phyloP scores from a whole-genome alignment of 2,797 vertebrate species.

The Lates japonicus region DNA sequence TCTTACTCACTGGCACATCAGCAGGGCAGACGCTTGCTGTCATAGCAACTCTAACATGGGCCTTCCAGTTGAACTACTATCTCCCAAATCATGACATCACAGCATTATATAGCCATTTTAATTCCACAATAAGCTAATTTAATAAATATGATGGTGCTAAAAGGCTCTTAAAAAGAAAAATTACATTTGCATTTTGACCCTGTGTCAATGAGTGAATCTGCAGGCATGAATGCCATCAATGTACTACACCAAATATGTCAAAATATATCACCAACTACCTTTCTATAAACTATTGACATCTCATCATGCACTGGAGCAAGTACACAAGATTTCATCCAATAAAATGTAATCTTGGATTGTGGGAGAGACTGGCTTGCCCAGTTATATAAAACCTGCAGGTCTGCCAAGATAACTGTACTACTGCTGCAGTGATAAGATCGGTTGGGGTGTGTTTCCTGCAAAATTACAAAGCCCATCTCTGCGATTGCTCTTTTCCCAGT shows the following conservation, averaged over 20 bases:
- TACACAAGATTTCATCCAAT: not conserved
- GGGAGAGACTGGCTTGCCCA: not conserved
- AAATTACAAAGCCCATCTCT: not conserved
- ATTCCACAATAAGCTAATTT: not conserved
- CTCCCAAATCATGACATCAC: constrained; percentile 1
- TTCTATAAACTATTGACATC: not conserved
- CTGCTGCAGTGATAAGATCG: not conserved
- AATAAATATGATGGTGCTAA: not conserved
- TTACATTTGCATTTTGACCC: not conserved
- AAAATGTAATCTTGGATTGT: not conserved
- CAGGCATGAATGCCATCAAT: not conserved
- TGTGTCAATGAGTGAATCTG: not conserved
- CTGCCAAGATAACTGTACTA: not conserved
- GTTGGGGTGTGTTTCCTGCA: not conserved
- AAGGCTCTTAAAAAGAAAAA: not conserved
- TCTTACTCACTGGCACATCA: constrained; percentile 11
- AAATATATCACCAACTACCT: not conserved
- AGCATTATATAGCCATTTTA: not conserved
- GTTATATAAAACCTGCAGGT: constrained; percentile 7
- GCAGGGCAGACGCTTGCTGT: constrained; percentile 27
- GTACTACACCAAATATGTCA: not conserved
- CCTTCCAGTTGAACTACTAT: not conserved
- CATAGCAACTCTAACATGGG: constrained; percentile 29
- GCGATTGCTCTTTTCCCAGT: not conserved
- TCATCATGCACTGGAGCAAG: not conserved